Evolutionary conservation across 2,888 invertebrate species (phyloP), one percentile per base, ranked within the genome.

Genomic region (Napeogenes inachia): DNA sequence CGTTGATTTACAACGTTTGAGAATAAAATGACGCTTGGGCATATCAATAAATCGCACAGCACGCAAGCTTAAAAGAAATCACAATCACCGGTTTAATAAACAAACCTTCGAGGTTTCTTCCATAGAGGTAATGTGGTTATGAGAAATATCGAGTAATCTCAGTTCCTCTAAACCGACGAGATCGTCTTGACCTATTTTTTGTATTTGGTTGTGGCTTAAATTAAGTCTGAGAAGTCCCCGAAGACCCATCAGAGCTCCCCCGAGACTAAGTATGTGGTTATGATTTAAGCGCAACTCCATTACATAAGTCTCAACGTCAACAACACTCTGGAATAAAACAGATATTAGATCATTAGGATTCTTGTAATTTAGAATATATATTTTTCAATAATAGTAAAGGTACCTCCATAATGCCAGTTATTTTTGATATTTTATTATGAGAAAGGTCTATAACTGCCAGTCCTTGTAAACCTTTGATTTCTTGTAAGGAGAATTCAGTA

Each of bases 51-150:
- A 50, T 70, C 70, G 72, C 73, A 68, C 63, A 59, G 68, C 73
- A 59, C 68, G 67, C 70, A 42, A 71, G 69, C 68, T 46, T 60
- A 63, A 12, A 75, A 75, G 75, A 50, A 4, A 30, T 50, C 12
- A 30, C 30, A 50, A 30, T 50, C 50, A 50, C 50, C 50, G 30
- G 50, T 50, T 10, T 30, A 10, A 30, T 54, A 30, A 69, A 73
- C 75, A 71, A 87, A 96, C 96, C 93, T 95, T 95, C 73, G 96
- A 95, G 61, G 95, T 94, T 88, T 95, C 95, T 79, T 95, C 95
- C 62, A 97, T 87, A 2, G 95, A 94, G 54, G 93, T 92, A 46
- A 97, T 87, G 67, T 93, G 92, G 80, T 97, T 97, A 76, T 94
- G 91, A 0, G 96, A 96, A 54, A 97, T 89, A 77, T 96, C 96